Percentiles rank a stretch among this genome's conserved stretches.
Conservation (phyloP, 2,888 invertebrate genomes). For the Carabus problematicus region DNA sequence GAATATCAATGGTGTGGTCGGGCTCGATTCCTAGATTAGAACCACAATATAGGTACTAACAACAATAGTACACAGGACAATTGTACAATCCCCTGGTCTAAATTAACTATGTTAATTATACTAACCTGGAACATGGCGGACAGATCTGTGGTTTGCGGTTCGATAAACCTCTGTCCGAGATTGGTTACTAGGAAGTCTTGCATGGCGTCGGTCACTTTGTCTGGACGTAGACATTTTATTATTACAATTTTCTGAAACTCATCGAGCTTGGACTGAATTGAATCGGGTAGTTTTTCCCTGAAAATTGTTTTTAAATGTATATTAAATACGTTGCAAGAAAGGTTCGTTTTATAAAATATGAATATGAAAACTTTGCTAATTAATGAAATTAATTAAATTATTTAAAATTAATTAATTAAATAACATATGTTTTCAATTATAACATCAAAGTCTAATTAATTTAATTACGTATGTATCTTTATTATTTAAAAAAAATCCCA, state of each 20-base stretch:
- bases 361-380: background rate
- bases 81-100: no score
- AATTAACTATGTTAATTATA: background rate
- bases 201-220: conserved; percentile 83
- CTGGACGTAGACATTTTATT: conserved; percentile 81
- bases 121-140: conserved; percentile 71
- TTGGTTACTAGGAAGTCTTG: conserved; percentile 74
- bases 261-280: conserved; percentile 69
- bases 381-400: no score
- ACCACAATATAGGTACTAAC: no score
- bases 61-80: no score
- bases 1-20: conserved; percentile 82
- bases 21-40: conserved; percentile 71
- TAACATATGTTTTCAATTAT: no score
- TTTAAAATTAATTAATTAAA: no score
- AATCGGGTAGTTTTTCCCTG: conserved; percentile 70
- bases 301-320: conserved; percentile 50
- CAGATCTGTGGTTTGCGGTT: conserved; percentile 86
- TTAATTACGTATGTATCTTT: no score
- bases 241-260: conserved; percentile 80
- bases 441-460: no score
- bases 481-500: no score
- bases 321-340: no score
- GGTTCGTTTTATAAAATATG: background rate
- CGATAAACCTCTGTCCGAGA: conserved; percentile 80